Base-by-base conservation (phyloP, 2,113 vertebrate species). In the Seriola aureovittata region DNA sequence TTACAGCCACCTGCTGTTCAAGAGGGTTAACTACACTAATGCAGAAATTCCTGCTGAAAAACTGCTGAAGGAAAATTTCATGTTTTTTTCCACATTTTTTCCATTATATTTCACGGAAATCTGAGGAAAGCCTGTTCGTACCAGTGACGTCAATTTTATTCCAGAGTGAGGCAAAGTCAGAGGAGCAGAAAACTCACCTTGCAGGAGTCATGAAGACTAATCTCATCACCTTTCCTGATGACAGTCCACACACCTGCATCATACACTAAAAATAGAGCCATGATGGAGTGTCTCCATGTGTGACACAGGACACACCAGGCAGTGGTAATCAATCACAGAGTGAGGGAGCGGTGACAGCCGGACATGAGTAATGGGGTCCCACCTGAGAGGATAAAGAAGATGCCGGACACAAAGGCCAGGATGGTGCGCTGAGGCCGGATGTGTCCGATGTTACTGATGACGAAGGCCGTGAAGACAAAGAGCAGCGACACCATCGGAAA, bases 341-440 rank as follows among this genome's bases (percentile, higher is more conserved):
- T 72, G 48, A 59, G 8, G 32, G 5, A 71, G 60, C 11, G 2
- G 52, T 21, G 85, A 87, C 69, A 54, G 84, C 32, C 1, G 8
- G 67, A 72, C 71, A 78, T 80, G 72, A 85, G 34, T 87, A 77
- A 82, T 71, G 85, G 17, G 17, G 40, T 32, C 88, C 54, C 73
- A 99, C 98, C 98, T 0, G 98, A 99, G 54, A 99, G 96, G 92
- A 99, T 99, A 94, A 98, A 98, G 95, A 99, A 99, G 93, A 99
- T 99, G 66, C 98, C 98, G 0, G 98, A 99, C 87, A 99, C 96
- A 9, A 99, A 99, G 84, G 98, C 98, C 4, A 99, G 95, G 85
- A 99, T 98, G 69, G 98, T 99, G 84, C 97, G 94, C 93, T 99
- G 98, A 0, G 98, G 98, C 44, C 96, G 96, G 88, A 99, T 96